Evolutionary conservation across 2,113 vertebrate species (phyloP).

Genomic region (Gambusia holbrooki): DNA sequence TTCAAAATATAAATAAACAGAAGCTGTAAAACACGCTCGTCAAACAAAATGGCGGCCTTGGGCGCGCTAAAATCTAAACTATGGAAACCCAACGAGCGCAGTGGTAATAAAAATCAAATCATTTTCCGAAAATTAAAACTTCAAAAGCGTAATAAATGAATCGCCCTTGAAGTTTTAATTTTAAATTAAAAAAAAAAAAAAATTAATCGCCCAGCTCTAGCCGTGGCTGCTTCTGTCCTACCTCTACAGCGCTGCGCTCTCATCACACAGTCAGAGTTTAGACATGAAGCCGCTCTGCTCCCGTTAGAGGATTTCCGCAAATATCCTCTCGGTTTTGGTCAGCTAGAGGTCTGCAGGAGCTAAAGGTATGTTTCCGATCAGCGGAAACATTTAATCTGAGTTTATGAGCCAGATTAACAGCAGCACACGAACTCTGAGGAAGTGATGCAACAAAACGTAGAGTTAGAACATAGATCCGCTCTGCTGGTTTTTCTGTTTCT

Average conservation of each 20-base stretch:
- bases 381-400: constrained; percentile 42
- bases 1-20: no score
- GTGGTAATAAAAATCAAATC: no score
- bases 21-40: no score
- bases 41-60: no score
- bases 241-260: constrained; percentile 73
- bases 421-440: constrained; percentile 45
- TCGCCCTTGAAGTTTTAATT: no score
- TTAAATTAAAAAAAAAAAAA: no score
- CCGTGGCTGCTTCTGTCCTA: constrained; percentile 66
- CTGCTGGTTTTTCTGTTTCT: constrained; percentile 54
- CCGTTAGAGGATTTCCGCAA: constrained; percentile 45
- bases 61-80: no score
- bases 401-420: constrained; percentile 58
- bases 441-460: constrained; percentile 54
- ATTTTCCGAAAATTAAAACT: no score
- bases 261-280: constrained; percentile 65
- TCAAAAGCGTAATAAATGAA: no score
- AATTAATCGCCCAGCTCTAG: no score
- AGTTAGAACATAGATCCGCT: constrained; percentile 58
- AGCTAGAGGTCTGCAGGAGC: constrained; percentile 30
- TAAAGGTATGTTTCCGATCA: constrained; percentile 27
- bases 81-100: no score
- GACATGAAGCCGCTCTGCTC: constrained; percentile 39
- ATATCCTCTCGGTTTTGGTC: constrained; percentile 28